A percentile compares a stretch with the other conserved stretches of the same genome.
phyloP scores from a whole-genome alignment of 2,888 invertebrate species.

The Agrochola lychnidis region DNA sequence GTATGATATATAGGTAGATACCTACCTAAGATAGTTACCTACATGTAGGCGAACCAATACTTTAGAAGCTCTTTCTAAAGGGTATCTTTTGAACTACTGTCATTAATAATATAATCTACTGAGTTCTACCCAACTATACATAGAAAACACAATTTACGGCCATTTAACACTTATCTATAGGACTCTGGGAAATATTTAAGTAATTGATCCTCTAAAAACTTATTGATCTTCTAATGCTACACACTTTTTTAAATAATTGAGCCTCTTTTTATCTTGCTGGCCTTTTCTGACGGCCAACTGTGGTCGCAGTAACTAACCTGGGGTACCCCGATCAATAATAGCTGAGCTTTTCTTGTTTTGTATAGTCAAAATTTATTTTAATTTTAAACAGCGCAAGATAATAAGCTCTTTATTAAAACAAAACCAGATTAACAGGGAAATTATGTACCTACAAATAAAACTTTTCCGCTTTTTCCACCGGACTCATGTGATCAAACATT shows the following conservation, averaged over 20 bases:
- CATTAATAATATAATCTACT: neutral
- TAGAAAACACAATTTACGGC: neutral
- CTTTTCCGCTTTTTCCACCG: conserved; percentile 37
- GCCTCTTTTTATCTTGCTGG: neutral
- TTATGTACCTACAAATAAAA: conserved; percentile 28
- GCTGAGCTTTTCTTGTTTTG: neutral
- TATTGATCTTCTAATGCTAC: neutral
- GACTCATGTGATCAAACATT: conserved; percentile 53
- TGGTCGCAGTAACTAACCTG: neutral
- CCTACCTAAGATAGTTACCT: neutral
- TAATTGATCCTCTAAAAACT: neutral
- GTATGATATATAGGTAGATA: neutral
- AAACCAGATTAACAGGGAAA: conserved; percentile 13
- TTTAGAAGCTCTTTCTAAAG: neutral
- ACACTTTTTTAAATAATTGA: neutral
- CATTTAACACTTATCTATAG: neutral
- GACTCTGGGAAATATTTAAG: neutral
- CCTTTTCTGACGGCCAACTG: neutral
- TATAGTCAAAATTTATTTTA: neutral
- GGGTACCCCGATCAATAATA: neutral
- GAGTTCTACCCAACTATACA: neutral
- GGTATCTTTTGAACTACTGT: neutral
- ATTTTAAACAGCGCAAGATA: neutral
- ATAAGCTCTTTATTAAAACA: conserved; percentile 8
- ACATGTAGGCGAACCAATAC: neutral